phyloP scores from a whole-genome alignment of 2,888 invertebrate species.

The Odontocerum albicorne region DNA sequence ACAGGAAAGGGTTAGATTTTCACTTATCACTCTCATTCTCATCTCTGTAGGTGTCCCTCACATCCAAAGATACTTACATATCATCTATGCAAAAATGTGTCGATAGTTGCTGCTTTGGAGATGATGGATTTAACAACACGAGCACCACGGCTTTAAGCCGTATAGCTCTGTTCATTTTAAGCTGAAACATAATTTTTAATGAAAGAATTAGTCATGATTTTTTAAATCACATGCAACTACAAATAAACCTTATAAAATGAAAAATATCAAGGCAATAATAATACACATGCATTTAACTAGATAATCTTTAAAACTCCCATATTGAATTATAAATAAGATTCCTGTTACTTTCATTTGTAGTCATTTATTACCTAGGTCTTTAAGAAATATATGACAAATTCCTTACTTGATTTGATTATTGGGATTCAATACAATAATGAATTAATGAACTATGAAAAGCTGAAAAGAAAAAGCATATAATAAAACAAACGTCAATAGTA shows the following conservation, averaged over 20 bases:
- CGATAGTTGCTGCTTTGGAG: conserved; percentile 20
- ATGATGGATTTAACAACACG: conserved; percentile 19
- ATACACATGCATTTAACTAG: too few relatives aligned
- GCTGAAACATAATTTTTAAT: conserved; percentile 35
- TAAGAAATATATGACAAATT: too few relatives aligned
- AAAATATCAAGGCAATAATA: too few relatives aligned
- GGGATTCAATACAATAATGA: too few relatives aligned
- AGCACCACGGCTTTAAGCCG: conserved; percentile 22
- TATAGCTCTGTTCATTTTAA: conserved; percentile 23
- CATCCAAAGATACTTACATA: conserved; percentile 31
- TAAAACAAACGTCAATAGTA: too few relatives aligned
- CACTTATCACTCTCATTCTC: neutral
- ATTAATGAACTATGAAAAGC: too few relatives aligned
- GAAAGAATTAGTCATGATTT: conserved; percentile 29
- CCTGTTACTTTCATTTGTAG: too few relatives aligned
- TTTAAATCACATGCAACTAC: conserved; percentile 22
- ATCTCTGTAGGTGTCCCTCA: conserved; percentile 5
- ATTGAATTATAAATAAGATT: too few relatives aligned
- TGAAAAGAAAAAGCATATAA: too few relatives aligned
- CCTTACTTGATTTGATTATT: too few relatives aligned
- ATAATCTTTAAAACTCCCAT: too few relatives aligned
- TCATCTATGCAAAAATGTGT: conserved; percentile 26
- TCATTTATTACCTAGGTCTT: too few relatives aligned
- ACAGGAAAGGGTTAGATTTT: conserved; percentile 10
- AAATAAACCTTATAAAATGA: neutral